Evolutionary conservation across 2,888 invertebrate species (phyloP), one percentile per base, ranked within the genome.

Genomic region (Selenia dentaria): DNA sequence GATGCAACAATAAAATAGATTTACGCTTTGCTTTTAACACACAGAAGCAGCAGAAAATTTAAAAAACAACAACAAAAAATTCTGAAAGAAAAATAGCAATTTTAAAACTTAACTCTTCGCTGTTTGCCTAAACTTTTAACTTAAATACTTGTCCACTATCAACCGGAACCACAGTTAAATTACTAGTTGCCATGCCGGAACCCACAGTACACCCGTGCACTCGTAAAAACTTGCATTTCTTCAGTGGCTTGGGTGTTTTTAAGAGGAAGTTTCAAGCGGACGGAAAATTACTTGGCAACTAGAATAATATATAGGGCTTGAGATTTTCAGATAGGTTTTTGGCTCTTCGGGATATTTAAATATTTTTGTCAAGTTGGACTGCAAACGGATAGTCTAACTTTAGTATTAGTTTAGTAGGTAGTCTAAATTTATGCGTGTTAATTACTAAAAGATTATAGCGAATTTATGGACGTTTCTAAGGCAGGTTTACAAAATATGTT

Each of bases 251-350:
- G 29, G 38, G 22, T 22, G 28, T 38, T 29, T 36, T 36, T 36
- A 36, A 36, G 28, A 20, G 10, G 13, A 37, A 38, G 20, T 38
- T 38, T 9, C 9, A 22, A 29, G 36, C n/a, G 18, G 22, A n/a
- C 22, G 29, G 20, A 22, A 29, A 38, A 38, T 38, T 13, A 38
- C 38, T 38, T 29, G 38, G 28, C 28, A 24, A 29, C 22, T 29
- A n/a, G 20, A 27, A 22, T 38, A 38, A 28, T 22, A 22, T 27
- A 5, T 18, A 22, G 27, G 16, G 6, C 20, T 34, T 2, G 12
- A 13, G 20, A 20, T 34, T 1, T 24, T n/a, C 4, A 2, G 33
- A 6, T 1, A 1, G 6, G 3, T 27, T 35, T 35, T 35, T 25
- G n/a, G 25, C 8, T 27, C 11, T 14, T 35, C 16, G 13, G 6